phyloP scores from a whole-genome alignment of 2,113 vertebrate genomes.

The Bujurquina vittata region DNA sequence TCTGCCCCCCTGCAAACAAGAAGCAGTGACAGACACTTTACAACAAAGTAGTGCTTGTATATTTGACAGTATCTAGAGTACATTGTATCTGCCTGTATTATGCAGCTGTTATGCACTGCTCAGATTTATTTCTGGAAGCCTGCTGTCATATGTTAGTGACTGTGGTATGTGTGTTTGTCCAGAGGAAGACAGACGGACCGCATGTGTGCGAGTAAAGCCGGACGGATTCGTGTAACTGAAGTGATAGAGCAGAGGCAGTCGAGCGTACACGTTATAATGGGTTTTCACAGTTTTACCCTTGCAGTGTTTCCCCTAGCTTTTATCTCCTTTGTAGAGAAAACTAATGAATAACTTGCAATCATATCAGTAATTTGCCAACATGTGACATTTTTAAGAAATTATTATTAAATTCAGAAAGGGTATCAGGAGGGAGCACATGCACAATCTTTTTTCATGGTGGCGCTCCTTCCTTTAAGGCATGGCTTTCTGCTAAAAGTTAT shows the following conservation, averaged over 20 bases:
- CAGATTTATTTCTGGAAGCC: slow-evolving; percentile 69
- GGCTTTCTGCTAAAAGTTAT: neutral
- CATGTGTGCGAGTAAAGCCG: slow-evolving; percentile 15
- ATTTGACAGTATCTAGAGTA: slow-evolving; percentile 21
- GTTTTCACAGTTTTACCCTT: neutral
- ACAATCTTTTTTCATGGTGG: no score
- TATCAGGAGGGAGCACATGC: neutral
- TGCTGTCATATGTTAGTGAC: slow-evolving; percentile 62
- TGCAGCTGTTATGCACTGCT: slow-evolving; percentile 53
- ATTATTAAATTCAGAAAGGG: neutral
- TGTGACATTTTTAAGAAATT: neutral
- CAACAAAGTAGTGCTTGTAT: slow-evolving; percentile 1
- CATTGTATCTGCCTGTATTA: slow-evolving; percentile 26
- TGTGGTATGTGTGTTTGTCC: slow-evolving; percentile 64
- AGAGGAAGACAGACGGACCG: slow-evolving; percentile 47
- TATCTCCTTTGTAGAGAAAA: neutral
- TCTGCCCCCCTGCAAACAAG: neutral
- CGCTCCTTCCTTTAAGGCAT: neutral
- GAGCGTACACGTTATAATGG: neutral
- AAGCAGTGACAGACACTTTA: neutral
- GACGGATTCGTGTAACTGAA: slow-evolving; percentile 3
- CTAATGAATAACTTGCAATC: neutral
- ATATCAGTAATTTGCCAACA: neutral
- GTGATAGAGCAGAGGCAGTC: slow-evolving; percentile 19
- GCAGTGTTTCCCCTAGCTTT: neutral